These are phyloP conservation scores for Steinernema khuongi DNA, from an alignment of 1,140 invertebrate genomes.

Conservation along the genomic window DNA sequence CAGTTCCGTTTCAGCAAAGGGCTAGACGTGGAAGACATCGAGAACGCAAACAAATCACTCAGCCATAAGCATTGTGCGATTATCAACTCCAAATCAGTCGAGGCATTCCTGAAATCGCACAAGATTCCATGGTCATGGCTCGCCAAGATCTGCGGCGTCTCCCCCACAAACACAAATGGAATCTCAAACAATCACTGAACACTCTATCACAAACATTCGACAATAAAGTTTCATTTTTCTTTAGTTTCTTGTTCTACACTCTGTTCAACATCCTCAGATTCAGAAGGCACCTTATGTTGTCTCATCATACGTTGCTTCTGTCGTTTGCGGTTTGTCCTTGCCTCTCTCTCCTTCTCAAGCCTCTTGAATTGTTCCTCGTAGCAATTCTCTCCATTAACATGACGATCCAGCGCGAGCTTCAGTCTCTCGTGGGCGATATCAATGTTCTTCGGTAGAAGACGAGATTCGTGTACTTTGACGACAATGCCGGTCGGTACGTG, in stretches of 20 bases:
- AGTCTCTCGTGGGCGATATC: constrained; percentile 49
- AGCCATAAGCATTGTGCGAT: constrained; percentile 20
- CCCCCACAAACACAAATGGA: background rate
- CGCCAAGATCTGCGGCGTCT: background rate
- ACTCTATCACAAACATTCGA: background rate
- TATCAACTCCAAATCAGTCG: background rate
- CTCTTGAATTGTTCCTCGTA: constrained; percentile 51
- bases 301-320: constrained; percentile 42
- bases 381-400: constrained; percentile 52
- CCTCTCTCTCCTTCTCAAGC: constrained; percentile 38
- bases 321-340: constrained; percentile 21
- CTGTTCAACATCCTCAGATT: background rate
- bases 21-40: constrained; percentile 44
- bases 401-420: constrained; percentile 48
- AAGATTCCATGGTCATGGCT: background rate
- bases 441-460: constrained; percentile 45
- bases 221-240: constrained; percentile 12
- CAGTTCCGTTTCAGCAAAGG: constrained; percentile 40
- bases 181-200: background rate
- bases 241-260: constrained; percentile 21
- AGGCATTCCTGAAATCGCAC: background rate
- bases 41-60: constrained; percentile 27
- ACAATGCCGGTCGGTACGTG: constrained; percentile 47
- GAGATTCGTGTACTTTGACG: constrained; percentile 51
- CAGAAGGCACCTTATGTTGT: constrained; percentile 11